Evolutionary conservation across 1,140 invertebrate species (phyloP).

Genomic region (Drosophila sp.): DNA sequence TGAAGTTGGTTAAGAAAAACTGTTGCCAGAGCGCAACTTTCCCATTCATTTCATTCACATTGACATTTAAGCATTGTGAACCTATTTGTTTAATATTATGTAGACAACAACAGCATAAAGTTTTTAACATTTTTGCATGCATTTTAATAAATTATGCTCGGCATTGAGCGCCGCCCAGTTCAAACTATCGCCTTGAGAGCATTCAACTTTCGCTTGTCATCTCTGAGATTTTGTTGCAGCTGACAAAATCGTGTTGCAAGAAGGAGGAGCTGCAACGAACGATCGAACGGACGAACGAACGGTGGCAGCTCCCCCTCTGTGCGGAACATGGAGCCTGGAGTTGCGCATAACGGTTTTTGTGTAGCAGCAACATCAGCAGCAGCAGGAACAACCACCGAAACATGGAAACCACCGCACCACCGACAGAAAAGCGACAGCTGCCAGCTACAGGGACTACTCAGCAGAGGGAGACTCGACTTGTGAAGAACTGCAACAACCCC

Average conservation of each 20-base stretch:
- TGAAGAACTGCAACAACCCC: constrained; percentile 61
- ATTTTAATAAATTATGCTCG: constrained; percentile 38
- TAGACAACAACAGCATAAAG: constrained; percentile 7
- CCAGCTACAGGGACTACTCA: constrained; percentile 19
- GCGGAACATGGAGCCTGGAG: constrained; percentile 32
- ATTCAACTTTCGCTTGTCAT: constrained; percentile 12
- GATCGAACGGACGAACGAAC: too few relatives aligned
- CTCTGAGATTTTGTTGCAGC: constrained; percentile 13
- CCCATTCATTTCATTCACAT: constrained; percentile 35
- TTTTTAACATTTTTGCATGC: constrained; percentile 34
- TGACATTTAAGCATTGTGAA: constrained; percentile 22
- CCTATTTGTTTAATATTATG: constrained; percentile 12
- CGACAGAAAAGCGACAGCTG: constrained; percentile 69
- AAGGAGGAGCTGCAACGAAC: background rate
- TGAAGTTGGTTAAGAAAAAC: constrained; percentile 1
- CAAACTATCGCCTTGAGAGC: background rate
- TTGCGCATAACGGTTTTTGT: constrained; percentile 30
- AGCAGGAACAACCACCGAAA: constrained; percentile 24
- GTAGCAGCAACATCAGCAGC: constrained; percentile 11
- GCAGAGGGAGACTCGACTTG: constrained; percentile 13
- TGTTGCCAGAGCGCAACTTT: constrained; percentile 31
- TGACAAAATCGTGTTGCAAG: constrained; percentile 12
- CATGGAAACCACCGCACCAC: constrained; percentile 1
- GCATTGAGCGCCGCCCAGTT: constrained; percentile 1
- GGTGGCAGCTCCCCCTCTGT: background rate